A percentile compares a stretch with the other conserved stretches of the same genome.
phyloP scores from a whole-genome alignment of 1,140 invertebrate genomes.

The Drosophila aff. region DNA sequence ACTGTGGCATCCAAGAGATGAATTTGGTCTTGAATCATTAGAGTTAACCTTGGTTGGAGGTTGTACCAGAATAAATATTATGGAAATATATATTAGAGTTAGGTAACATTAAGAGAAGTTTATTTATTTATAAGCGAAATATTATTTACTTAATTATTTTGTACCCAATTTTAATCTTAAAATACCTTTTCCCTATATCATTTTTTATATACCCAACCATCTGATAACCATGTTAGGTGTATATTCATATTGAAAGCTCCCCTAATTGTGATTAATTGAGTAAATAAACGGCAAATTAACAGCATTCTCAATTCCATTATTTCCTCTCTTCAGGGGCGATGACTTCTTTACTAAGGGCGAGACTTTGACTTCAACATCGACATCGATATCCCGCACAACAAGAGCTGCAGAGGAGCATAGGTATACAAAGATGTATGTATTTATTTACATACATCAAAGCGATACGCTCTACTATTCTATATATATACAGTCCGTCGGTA shows the following conservation, averaged over 20 bases:
- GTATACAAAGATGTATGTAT: not conserved
- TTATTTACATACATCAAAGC: constrained; percentile 23
- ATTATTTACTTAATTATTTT: not conserved
- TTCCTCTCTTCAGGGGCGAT: constrained; percentile 10
- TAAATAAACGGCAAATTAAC: constrained; percentile 20
- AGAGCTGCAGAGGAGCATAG: not conserved
- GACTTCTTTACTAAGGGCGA: constrained; percentile 9
- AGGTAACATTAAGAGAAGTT: not conserved
- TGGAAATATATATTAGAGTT: not conserved
- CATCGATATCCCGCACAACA: constrained; percentile 3
- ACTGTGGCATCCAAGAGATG: not conserved
- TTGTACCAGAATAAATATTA: not conserved
- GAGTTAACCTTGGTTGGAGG: not conserved
- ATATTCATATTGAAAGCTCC: constrained; percentile 4
- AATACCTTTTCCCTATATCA: not conserved
- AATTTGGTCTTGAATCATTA: not conserved
- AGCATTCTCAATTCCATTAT: constrained; percentile 17
- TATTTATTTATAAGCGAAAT: not conserved
- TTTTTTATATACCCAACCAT: not conserved
- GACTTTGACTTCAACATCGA: not conserved
- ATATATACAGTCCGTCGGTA: not conserved
- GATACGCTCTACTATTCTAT: not conserved
- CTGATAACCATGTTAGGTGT: not conserved
- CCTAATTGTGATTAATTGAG: constrained; percentile 22
- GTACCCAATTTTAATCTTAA: not conserved